Evolutionary conservation across 2,113 vertebrate species (phyloP).

Genomic region (Vidua macroura): DNA sequence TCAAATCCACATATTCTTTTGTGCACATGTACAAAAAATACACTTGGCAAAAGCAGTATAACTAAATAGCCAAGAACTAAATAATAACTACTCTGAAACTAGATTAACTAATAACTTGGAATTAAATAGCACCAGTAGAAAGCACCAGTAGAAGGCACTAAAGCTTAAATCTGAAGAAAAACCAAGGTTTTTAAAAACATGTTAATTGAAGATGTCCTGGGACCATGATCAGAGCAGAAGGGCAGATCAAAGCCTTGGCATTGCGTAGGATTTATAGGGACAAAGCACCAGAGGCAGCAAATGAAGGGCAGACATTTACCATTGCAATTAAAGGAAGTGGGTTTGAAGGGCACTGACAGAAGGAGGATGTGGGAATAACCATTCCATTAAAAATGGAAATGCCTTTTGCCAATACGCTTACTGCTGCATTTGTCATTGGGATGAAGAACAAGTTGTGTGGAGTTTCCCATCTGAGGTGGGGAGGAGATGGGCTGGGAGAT

Average conservation of each 20-base stretch:
- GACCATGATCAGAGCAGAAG: not conserved
- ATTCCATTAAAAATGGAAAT: not conserved
- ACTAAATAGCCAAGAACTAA: not conserved
- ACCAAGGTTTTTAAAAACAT: not conserved
- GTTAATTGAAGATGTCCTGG: not conserved
- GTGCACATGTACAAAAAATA: not conserved
- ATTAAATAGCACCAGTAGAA: not conserved
- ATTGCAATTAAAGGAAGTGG: constrained; percentile 23
- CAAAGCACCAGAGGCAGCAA: not conserved
- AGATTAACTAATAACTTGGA: not conserved
- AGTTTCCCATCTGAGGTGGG: not conserved
- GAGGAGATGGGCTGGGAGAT: not conserved
- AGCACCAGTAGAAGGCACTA: not conserved
- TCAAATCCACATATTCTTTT: not conserved
- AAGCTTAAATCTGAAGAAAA: not conserved
- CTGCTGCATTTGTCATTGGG: not conserved
- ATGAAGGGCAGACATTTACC: not conserved
- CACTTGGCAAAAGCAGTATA: not conserved
- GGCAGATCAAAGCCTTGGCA: not conserved
- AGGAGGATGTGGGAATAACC: constrained; percentile 37
- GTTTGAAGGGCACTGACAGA: not conserved
- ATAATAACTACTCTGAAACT: not conserved
- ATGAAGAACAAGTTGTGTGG: not conserved
- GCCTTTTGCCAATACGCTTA: not conserved
- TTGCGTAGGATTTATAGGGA: not conserved